Percentiles rank a stretch among this genome's conserved stretches.
Evolutionary conservation across 2,797 vertebrate species (phyloP).

Genomic region (Phataginus tricuspis): DNA sequence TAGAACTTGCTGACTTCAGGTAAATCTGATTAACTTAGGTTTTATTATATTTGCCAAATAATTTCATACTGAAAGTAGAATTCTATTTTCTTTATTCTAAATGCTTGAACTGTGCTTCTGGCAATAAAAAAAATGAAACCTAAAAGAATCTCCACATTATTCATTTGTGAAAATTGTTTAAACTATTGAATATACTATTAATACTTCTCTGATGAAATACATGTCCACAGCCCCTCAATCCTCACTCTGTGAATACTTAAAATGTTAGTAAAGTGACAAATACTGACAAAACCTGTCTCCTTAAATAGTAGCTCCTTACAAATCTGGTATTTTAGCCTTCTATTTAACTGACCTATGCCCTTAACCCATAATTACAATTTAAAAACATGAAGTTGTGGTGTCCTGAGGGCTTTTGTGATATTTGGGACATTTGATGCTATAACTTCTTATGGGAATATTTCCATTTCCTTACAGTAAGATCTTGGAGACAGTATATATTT

Average conservation of each 20-base stretch:
- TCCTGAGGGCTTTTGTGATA: neutral
- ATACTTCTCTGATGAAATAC: conserved; percentile 8
- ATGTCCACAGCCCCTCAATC: neutral
- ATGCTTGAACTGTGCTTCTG: neutral
- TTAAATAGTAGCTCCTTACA: neutral
- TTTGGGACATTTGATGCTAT: neutral
- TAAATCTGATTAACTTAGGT: conserved; percentile 39
- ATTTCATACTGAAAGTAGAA: conserved; percentile 15
- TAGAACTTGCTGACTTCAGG: neutral
- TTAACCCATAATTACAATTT: conserved; percentile 1
- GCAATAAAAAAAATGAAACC: neutral
- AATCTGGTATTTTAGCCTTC: conserved; percentile 8
- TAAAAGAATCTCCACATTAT: neutral
- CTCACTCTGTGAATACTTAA: neutral
- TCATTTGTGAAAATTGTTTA: neutral
- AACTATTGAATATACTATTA: neutral
- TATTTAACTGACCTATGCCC: neutral
- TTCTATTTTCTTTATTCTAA: conserved; percentile 15
- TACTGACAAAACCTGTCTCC: neutral
- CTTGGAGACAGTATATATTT: neutral
- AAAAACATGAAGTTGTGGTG: neutral
- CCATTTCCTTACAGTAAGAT: conserved; percentile 25
- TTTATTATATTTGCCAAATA: conserved; percentile 50
- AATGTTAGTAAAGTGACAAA: conserved; percentile 20
- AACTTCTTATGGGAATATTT: conserved; percentile 46